These are phyloP conservation scores for Papilio gigon DNA, from an alignment of 2,888 invertebrate genomes.

Conservation along the genomic window DNA sequence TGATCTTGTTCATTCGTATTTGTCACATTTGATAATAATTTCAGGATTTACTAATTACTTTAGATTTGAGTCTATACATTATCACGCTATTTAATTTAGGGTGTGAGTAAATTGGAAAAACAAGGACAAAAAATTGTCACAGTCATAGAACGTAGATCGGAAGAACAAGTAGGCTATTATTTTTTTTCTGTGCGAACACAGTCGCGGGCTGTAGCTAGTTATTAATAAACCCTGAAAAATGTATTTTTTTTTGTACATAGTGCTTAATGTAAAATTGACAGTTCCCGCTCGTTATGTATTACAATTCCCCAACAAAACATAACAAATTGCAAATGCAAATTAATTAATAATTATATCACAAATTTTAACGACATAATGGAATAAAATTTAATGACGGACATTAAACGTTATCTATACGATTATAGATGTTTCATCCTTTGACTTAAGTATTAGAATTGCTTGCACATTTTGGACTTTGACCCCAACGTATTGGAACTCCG, in stretches of 20 bases:
- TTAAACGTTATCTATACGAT: slow-evolving; percentile 20
- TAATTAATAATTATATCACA: slow-evolving; percentile 34
- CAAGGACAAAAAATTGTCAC: too few species aligned
- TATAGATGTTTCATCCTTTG: slow-evolving; percentile 21
- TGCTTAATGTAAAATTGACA: background rate
- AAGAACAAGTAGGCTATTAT: too few species aligned
- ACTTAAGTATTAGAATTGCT: slow-evolving; percentile 36
- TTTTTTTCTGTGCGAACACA: too few species aligned
- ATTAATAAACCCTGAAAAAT: slow-evolving; percentile 22
- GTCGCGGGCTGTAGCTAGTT: too few species aligned
- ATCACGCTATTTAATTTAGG: too few species aligned
- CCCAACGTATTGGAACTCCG: slow-evolving; percentile 6
- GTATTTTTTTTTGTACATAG: background rate
- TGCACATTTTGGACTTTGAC: slow-evolving; percentile 28
- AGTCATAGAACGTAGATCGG: too few species aligned
- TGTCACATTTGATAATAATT: background rate
- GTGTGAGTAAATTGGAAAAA: too few species aligned
- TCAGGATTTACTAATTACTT: background rate
- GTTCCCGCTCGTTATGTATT: background rate
- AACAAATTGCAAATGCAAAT: slow-evolving; percentile 19
- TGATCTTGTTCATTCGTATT: too few species aligned
- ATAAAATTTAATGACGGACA: slow-evolving; percentile 23
- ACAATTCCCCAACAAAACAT: background rate
- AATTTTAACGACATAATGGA: slow-evolving; percentile 20
- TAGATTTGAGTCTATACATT: too few species aligned